Evolutionary conservation across 2,797 vertebrate genomes (phyloP).

Genomic region (Scomberomorus guttatus): DNA sequence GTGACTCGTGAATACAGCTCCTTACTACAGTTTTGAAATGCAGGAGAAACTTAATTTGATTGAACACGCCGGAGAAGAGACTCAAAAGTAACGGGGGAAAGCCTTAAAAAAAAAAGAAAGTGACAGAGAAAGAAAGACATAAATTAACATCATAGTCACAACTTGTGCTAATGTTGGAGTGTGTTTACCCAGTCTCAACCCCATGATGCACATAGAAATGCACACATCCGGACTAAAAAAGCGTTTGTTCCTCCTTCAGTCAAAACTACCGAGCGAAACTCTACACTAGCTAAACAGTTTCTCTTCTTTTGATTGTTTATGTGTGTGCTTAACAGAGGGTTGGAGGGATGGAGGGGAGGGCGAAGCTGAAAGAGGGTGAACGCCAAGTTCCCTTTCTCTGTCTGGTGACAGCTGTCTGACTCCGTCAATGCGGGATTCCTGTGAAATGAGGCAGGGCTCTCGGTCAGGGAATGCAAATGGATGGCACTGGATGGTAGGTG

Average conservation of each 20-base stretch:
- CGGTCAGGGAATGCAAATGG: slow-evolving; percentile 83
- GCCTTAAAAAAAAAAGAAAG: slow-evolving; percentile 12
- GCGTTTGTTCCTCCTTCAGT: slow-evolving; percentile 37
- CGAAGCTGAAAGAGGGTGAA: slow-evolving; percentile 62
- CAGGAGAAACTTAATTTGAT: slow-evolving; percentile 35
- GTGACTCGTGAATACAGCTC: slow-evolving; percentile 63
- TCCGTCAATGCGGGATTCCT: slow-evolving; percentile 85
- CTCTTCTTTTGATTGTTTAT: slow-evolving; percentile 69
- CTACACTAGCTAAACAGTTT: slow-evolving; percentile 43
- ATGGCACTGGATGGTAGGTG: slow-evolving; percentile 54
- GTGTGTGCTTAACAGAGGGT: slow-evolving; percentile 69
- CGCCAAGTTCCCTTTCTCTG: slow-evolving; percentile 76
- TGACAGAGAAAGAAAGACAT: slow-evolving; percentile 32
- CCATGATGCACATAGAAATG: slow-evolving; percentile 61
- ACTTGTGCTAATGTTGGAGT: slow-evolving; percentile 26
- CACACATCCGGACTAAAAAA: slow-evolving; percentile 45
- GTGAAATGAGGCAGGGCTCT: slow-evolving; percentile 84
- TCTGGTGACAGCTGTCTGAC: slow-evolving; percentile 86
- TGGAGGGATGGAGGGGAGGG: slow-evolving; percentile 50
- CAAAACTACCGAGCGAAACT: slow-evolving; percentile 5
- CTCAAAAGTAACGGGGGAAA: slow-evolving; percentile 16
- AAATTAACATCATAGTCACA: slow-evolving; percentile 64
- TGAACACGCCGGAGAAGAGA: slow-evolving; percentile 24
- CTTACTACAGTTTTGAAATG: slow-evolving; percentile 42
- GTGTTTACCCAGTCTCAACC: slow-evolving; percentile 48